phyloP scores from a whole-genome alignment of 2,888 invertebrate species.

The Drosophila neutralis region DNA sequence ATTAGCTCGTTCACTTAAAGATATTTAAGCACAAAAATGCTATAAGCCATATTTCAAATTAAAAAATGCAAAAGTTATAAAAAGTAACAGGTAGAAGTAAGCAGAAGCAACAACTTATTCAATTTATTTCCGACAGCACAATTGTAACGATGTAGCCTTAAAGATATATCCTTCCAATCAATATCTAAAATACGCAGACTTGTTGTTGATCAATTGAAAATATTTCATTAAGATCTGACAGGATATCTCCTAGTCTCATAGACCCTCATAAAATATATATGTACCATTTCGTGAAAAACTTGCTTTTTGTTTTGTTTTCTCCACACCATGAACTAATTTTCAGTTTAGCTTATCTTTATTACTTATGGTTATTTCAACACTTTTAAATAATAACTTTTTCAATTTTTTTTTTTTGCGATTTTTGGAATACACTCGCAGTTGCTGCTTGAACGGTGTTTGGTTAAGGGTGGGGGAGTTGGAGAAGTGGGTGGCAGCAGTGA shows the following conservation, averaged over 20 bases:
- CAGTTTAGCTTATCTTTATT: neutral
- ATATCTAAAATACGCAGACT: accelerated
- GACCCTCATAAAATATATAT: neutral
- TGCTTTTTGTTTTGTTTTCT: neutral
- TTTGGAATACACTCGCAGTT: constrained; percentile 56
- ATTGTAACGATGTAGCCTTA: too few relatives aligned
- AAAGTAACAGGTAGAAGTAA: too few relatives aligned
- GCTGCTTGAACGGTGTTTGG: neutral
- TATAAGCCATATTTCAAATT: too few relatives aligned
- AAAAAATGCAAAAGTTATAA: too few relatives aligned
- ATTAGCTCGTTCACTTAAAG: neutral
- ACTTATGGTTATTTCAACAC: constrained; percentile 1
- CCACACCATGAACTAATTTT: neutral
- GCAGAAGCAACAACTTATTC: too few relatives aligned
- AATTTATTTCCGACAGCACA: too few relatives aligned
- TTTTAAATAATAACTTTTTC: neutral
- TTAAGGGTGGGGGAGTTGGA: neutral
- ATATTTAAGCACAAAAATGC: too few relatives aligned
- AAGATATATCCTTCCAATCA: too few relatives aligned
- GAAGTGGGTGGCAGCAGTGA: neutral
- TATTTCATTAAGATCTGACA: neutral
- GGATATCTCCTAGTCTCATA: neutral
- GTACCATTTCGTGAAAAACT: neutral
- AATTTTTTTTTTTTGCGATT: constrained; percentile 38
- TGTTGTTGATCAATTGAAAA: neutral